Conservation (phyloP, 2,888 invertebrate species). For the Laspeyria flexula region DNA sequence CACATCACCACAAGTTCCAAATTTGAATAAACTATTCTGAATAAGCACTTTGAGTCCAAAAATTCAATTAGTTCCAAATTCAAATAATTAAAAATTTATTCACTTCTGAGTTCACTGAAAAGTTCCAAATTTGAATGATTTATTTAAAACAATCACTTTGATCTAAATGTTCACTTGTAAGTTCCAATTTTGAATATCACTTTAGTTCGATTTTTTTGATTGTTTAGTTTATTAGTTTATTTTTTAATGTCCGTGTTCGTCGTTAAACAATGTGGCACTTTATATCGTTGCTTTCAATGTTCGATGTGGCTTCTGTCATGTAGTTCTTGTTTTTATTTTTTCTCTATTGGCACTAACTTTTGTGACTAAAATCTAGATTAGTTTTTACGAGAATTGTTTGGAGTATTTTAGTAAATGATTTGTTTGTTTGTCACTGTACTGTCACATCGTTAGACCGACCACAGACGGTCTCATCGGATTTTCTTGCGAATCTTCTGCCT, state of each 20-base stretch:
- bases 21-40: slow-evolving; percentile 14
- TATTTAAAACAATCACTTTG: slow-evolving; percentile 10
- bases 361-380: slow-evolving; percentile 46
- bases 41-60: slow-evolving; percentile 10
- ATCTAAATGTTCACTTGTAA: background rate
- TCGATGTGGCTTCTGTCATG: slow-evolving; percentile 49
- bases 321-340: slow-evolving; percentile 44
- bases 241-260: slow-evolving; percentile 16
- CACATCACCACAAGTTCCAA: slow-evolving; percentile 44
- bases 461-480: slow-evolving; percentile 54
- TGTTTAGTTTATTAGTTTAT: background rate
- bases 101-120: slow-evolving; percentile 1
- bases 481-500: slow-evolving; percentile 72
- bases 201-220: background rate
- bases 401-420: slow-evolving; percentile 63
- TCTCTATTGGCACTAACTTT: slow-evolving; percentile 60
- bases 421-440: slow-evolving; percentile 39
- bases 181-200: background rate
- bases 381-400: slow-evolving; percentile 51
- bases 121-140: slow-evolving; percentile 8
- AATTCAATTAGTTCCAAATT: background rate
- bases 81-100: too few species aligned
- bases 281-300: slow-evolving; percentile 58
- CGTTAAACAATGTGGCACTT: slow-evolving; percentile 48
- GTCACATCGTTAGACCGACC: slow-evolving; percentile 60